Conservation (phyloP, 2,888 invertebrate genomes). For the Theodoxus fluviatilis region DNA sequence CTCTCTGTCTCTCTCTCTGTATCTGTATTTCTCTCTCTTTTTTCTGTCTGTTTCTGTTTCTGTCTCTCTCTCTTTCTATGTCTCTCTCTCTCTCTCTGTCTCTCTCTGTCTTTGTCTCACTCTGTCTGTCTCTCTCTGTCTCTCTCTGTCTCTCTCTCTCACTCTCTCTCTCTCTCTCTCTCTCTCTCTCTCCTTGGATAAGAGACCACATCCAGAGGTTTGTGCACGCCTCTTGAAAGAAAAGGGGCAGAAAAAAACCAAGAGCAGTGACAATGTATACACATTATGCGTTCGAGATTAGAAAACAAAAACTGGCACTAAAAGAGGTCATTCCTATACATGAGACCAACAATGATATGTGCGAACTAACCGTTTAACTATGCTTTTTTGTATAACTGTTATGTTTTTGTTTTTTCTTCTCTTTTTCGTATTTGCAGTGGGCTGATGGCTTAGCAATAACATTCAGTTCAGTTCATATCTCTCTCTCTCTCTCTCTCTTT, state of each 20-base stretch:
- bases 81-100: conserved; percentile 5
- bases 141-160: neutral
- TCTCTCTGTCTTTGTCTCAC: neutral
- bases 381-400: neutral
- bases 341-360: neutral
- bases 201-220: neutral
- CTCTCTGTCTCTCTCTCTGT: neutral
- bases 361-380: conserved; percentile 5
- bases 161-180: conserved; percentile 15
- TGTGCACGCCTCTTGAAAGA: neutral
- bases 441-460: too few species aligned
- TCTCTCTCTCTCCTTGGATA: neutral
- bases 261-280: neutral
- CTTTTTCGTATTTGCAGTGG: neutral
- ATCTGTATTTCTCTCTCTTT: too few species aligned
- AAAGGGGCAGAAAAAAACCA: neutral
- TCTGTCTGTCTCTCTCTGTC: neutral
- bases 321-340: too few species aligned
- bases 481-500: too few species aligned
- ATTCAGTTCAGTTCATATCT: too few species aligned
- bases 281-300: neutral
- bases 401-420: neutral
- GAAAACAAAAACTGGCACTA: too few species aligned
- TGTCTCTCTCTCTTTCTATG: neutral
- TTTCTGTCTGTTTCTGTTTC: neutral